Base-by-base conservation (phyloP, 2,113 vertebrate genomes). In the Pterocles orientalis region DNA sequence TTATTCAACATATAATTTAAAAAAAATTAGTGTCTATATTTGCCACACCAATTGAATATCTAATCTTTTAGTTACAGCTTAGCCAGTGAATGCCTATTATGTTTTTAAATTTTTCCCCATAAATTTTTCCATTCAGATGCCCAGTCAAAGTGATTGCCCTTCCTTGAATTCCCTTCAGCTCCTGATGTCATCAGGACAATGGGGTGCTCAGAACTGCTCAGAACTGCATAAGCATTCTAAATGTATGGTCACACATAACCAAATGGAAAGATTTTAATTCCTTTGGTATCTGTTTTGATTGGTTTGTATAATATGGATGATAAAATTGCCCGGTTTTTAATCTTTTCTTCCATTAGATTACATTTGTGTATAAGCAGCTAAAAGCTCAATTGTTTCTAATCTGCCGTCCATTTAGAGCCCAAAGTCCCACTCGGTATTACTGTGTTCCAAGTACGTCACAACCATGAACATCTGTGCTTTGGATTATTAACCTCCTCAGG, bases 1-100 rank as follows among this genome's bases (percentile, higher is more conserved):
- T 87, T 50, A 69, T 25, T 28, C 39, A 73, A 73, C 5, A 20
- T 18, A 51, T 15, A 69, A 28, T 39, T 60, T 17, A n/a, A 7
- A 64, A 77, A 50, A 13, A 4, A 31, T 43, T 39, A 28, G n/a
- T 24, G 25, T 5, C 12, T 60, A 2, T 43, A 75, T 86, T 48
- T 39, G 3, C 2, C 9, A 31, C 14, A 60, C 14, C 39, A 62
- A 33, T 14, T 33, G 2, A 4, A 12, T 14, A 57, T 2, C 2
- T 50, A 68, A 68, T 4, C 4, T 75, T 75, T 53, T 53, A 28
- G 13, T 57, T 51, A 20, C 5, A 43, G 23, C 24, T 57, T 61
- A 31, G 6, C 4, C 33, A 25, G 4, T 61, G 33, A 79, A 86
- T 21, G 7, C 2, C 17, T 26, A 36, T 19, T 36, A 28, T 12